Conservation (phyloP, 2,113 vertebrate species). For the Smithornis capensis region DNA sequence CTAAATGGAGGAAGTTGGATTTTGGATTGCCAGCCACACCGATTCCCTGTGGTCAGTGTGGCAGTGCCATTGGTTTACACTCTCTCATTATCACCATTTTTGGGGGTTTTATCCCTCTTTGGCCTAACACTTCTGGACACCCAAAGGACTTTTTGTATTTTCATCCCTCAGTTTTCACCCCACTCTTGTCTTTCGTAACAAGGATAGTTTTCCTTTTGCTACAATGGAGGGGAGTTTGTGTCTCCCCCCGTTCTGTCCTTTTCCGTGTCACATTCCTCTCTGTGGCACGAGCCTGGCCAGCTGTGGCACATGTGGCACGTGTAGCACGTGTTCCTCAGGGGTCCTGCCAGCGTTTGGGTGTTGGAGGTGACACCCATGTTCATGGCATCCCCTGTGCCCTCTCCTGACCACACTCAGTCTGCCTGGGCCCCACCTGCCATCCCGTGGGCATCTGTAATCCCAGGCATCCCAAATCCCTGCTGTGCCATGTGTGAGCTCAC, state of each 20-base stretch:
- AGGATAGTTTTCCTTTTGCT: not conserved
- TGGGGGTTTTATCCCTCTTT: not conserved
- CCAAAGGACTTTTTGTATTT: not conserved
- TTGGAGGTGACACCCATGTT: not conserved
- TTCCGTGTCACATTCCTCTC: not conserved
- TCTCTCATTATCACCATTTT: accelerated
- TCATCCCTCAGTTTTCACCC: not conserved
- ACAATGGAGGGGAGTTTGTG: not conserved
- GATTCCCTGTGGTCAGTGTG: not conserved
- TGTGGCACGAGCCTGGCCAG: not conserved
- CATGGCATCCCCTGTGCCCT: not conserved
- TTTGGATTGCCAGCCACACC: not conserved
- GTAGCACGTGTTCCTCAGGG: not conserved
- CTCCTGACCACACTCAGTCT: accelerated
- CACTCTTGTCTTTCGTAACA: not conserved
- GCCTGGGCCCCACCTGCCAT: not conserved
- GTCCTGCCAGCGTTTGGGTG: accelerated
- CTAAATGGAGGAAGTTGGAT: not conserved
- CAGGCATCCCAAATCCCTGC: not conserved
- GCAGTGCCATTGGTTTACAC: accelerated
- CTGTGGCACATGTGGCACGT: no score
- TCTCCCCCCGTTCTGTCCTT: not conserved
- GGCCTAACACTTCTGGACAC: not conserved
- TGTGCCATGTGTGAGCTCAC: accelerated
- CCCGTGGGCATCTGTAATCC: not conserved